A percentile compares a stretch with the other conserved stretches of the same genome.
phyloP scores from a whole-genome alignment of 2,888 invertebrate genomes.

The Calameuta filiformis region DNA sequence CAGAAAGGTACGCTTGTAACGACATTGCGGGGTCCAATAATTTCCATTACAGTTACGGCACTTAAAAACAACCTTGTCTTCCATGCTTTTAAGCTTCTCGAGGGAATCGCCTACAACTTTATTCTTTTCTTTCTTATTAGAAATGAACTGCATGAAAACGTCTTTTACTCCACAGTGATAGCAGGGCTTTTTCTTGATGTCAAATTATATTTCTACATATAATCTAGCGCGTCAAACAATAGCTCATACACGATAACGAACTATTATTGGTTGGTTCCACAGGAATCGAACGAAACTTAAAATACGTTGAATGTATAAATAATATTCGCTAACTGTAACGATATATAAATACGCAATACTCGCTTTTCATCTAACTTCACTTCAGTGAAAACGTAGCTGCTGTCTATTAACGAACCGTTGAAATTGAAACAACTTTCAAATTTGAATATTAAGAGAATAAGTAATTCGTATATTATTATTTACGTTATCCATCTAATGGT shows the following conservation, averaged over 20 bases:
- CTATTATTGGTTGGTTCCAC: too few species aligned
- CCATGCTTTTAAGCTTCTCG: conserved; percentile 79
- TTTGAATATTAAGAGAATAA: not conserved
- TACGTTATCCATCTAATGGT: not conserved
- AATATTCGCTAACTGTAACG: too few species aligned
- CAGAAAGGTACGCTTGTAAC: conserved; percentile 92
- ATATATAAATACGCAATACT: too few species aligned
- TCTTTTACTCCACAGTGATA: conserved; percentile 98
- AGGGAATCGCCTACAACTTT: conserved; percentile 87
- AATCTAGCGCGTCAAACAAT: too few species aligned
- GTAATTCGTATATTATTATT: not conserved
- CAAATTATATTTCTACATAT: too few species aligned
- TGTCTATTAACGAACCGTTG: not conserved
- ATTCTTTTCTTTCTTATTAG: conserved; percentile 88
- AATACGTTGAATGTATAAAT: too few species aligned
- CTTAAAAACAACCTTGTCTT: conserved; percentile 80
- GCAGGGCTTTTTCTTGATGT: conserved; percentile 77
- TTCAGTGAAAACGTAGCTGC: too few species aligned
- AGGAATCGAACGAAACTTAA: too few species aligned
- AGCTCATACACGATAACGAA: too few species aligned
- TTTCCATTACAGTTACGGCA: conserved; percentile 94
- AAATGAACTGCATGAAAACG: conserved; percentile 93
- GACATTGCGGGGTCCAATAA: conserved; percentile 99
- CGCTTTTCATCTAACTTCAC: too few species aligned
- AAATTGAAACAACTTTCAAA: conserved; percentile 10